Conservation (phyloP, 1,140 invertebrate species). For the Cydia splendana region DNA sequence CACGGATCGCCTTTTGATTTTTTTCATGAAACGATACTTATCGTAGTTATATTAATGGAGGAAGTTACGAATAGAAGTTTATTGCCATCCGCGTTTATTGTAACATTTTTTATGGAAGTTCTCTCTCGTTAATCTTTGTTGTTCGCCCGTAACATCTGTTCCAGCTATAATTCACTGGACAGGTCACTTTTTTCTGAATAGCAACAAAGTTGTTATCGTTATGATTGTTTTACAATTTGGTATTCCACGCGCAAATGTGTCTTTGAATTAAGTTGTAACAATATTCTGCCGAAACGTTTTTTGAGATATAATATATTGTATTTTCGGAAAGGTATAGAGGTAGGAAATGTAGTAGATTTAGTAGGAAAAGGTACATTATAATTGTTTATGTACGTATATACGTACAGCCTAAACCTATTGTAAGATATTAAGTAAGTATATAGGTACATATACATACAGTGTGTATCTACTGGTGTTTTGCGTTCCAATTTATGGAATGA, state of each 20-base stretch:
- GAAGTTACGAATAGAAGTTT: slow-evolving; percentile 42
- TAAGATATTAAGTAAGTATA: no score
- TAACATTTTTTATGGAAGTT: slow-evolving; percentile 45
- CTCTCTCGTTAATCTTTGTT: slow-evolving; percentile 55
- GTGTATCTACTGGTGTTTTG: neutral
- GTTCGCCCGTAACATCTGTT: slow-evolving; percentile 59
- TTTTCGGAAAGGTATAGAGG: no score
- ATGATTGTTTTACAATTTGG: slow-evolving; percentile 14
- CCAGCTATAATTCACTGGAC: slow-evolving; percentile 55
- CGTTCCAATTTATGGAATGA: neutral
- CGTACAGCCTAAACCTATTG: no score
- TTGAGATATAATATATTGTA: no score
- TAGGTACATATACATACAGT: no score
- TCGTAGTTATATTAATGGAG: slow-evolving; percentile 43
- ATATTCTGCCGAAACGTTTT: no score
- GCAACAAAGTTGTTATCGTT: slow-evolving; percentile 17
- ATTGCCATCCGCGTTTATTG: slow-evolving; percentile 40
- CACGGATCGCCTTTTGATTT: neutral
- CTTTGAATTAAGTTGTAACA: neutral
- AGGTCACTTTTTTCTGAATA: slow-evolving; percentile 46
- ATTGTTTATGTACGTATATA: no score
- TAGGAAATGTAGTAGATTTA: no score
- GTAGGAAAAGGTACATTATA: no score
- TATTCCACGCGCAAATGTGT: neutral
- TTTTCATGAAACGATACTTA: neutral